Percentiles rank a stretch among this genome's conserved stretches.
Evolutionary conservation across 2,113 vertebrate genomes (phyloP).

Genomic region (Lathamus discolor): DNA sequence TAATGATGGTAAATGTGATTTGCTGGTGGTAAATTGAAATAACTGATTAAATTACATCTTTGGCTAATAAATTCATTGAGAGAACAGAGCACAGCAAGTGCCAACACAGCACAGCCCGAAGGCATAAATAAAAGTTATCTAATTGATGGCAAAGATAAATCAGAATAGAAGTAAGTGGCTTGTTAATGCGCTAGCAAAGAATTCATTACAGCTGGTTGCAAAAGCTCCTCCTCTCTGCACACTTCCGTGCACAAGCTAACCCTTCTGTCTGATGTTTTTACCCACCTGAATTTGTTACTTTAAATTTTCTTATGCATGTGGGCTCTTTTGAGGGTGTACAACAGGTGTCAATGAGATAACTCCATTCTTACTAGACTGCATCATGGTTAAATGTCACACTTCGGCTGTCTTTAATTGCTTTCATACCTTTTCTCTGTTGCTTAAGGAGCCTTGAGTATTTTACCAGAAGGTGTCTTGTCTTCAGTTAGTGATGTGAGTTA

Average conservation of each 20-base stretch:
- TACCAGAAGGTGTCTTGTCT: background rate
- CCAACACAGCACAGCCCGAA: conserved; percentile 52
- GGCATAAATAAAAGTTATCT: conserved; percentile 73
- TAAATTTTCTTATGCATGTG: background rate
- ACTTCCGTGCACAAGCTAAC: background rate
- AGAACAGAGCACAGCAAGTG: conserved; percentile 57
- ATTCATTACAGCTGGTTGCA: conserved; percentile 51
- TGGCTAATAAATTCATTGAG: conserved; percentile 70
- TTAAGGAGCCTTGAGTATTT: background rate
- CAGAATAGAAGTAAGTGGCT: conserved; percentile 48
- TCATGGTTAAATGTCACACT: background rate
- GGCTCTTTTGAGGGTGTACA: background rate
- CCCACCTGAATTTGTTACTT: background rate
- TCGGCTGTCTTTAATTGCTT: background rate
- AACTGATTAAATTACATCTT: conserved; percentile 75
- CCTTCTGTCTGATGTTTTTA: background rate
- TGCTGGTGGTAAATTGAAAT: conserved; percentile 76
- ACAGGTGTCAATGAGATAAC: background rate
- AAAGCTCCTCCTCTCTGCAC: background rate
- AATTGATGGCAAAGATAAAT: conserved; percentile 74
- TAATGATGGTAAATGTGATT: conserved; percentile 59
- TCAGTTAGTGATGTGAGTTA: background rate
- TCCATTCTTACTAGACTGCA: background rate
- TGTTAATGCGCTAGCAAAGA: conserved; percentile 52
- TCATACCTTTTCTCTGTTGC: background rate